These are phyloP conservation scores for Nautilus pompilius DNA, from an alignment of 1,140 invertebrate species.

Conservation along the genomic window DNA sequence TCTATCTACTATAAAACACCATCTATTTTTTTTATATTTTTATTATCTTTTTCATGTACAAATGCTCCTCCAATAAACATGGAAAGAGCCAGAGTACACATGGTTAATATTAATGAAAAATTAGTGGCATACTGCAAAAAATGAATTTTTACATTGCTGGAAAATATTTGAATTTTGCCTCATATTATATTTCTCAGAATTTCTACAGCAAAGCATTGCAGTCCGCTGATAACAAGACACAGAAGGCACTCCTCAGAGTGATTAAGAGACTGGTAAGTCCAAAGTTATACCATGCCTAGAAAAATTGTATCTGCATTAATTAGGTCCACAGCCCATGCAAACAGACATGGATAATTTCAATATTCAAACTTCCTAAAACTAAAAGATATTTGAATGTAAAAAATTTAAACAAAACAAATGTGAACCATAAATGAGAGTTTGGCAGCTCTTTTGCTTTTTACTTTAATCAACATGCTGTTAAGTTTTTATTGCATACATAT, in stretches of 20 bases:
- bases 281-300: background rate
- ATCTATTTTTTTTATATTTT: background rate
- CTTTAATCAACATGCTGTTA: no score
- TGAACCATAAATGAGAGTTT: background rate
- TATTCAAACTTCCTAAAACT: background rate
- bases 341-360: background rate
- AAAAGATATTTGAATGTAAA: background rate
- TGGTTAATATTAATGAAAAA: background rate
- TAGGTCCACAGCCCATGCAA: background rate
- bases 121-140: background rate
- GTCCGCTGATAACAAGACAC: slow-evolving; percentile 48
- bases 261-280: slow-evolving; percentile 51
- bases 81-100: background rate
- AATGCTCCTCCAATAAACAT: background rate
- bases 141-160: background rate
- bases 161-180: background rate
- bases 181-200: slow-evolving; percentile 29
- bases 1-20: no score
- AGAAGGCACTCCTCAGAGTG: slow-evolving; percentile 52
- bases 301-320: background rate
- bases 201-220: slow-evolving; percentile 47
- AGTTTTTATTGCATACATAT: no score
- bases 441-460: no score
- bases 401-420: background rate
- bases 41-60: background rate